phyloP scores from a whole-genome alignment of 2,888 invertebrate species.

The Bhutanitis thaidina region DNA sequence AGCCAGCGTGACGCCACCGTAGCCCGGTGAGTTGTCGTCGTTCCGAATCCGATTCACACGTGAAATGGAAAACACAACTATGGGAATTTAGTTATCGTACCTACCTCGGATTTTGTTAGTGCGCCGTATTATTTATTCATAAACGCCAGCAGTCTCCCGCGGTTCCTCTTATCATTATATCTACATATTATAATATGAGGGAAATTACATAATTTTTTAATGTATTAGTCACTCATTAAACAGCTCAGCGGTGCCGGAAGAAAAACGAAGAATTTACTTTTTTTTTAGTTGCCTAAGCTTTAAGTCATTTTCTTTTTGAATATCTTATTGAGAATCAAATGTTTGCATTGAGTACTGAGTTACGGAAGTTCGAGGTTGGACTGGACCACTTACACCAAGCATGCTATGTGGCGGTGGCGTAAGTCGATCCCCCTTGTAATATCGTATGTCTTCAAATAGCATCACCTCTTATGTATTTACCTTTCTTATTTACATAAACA shows the following conservation, averaged over 20 bases:
- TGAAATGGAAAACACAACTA: conserved; percentile 51
- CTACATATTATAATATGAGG: conserved; percentile 7
- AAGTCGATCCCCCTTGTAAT: no score
- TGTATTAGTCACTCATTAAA: conserved; percentile 9
- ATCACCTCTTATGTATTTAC: no score
- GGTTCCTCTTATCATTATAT: conserved; percentile 15
- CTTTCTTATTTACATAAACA: no score
- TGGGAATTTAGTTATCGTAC: conserved; percentile 33
- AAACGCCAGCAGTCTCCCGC: conserved; percentile 16
- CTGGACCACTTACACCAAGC: no score
- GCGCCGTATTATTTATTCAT: conserved; percentile 20
- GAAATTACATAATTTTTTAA: conserved; percentile 11
- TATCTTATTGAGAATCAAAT: neutral
- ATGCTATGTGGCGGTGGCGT: no score
- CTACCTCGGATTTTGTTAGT: conserved; percentile 10
- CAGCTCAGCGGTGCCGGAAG: neutral
- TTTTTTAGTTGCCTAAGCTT: neutral
- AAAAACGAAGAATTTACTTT: neutral
- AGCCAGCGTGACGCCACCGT: conserved; percentile 53
- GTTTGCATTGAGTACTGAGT: neutral
- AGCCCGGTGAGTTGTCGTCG: conserved; percentile 36
- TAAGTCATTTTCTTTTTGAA: neutral
- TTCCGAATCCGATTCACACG: conserved; percentile 53
- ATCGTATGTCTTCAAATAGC: no score
- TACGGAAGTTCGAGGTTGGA: neutral